phyloP scores from a whole-genome alignment of 2,888 invertebrate species.

The Cantharis rufa region DNA sequence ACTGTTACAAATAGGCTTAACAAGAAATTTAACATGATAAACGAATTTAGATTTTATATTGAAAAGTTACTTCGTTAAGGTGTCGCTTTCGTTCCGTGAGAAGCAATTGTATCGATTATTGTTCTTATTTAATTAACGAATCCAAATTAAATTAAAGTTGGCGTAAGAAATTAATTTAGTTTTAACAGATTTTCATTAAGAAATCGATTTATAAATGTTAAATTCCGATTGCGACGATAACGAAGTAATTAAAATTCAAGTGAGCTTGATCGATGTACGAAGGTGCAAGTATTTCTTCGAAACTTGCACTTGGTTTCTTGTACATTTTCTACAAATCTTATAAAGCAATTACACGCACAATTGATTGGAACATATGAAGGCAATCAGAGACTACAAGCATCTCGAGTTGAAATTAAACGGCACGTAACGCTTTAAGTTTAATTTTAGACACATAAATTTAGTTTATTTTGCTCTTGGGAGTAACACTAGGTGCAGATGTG shows the following conservation, averaged over 20 bases:
- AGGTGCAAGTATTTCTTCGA: neutral
- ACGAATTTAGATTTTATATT: neutral
- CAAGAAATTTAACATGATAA: slow-evolving; percentile 18
- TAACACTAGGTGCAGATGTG: slow-evolving; percentile 33
- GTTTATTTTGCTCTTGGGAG: slow-evolving; percentile 39
- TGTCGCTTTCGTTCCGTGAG: neutral
- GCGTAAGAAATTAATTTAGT: neutral
- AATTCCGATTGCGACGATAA: neutral
- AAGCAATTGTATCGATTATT: neutral
- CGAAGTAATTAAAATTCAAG: neutral
- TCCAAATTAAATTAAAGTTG: neutral
- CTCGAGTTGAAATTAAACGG: slow-evolving; percentile 33
- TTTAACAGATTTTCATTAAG: neutral
- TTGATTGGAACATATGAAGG: slow-evolving; percentile 39
- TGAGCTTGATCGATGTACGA: neutral
- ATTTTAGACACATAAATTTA: slow-evolving; percentile 41
- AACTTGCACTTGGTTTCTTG: neutral
- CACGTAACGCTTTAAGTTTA: slow-evolving; percentile 37
- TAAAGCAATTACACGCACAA: slow-evolving; percentile 39
- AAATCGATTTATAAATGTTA: neutral
- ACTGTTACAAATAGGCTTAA: slow-evolving; percentile 17
- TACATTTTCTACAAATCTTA: slow-evolving; percentile 25
- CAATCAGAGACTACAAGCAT: slow-evolving; percentile 34
- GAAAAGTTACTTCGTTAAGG: neutral
- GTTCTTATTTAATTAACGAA: neutral